A percentile compares a stretch with the other conserved stretches of the same genome.
phyloP scores from a whole-genome alignment of 2,888 invertebrate species.

The Drosophila subsilvestris region DNA sequence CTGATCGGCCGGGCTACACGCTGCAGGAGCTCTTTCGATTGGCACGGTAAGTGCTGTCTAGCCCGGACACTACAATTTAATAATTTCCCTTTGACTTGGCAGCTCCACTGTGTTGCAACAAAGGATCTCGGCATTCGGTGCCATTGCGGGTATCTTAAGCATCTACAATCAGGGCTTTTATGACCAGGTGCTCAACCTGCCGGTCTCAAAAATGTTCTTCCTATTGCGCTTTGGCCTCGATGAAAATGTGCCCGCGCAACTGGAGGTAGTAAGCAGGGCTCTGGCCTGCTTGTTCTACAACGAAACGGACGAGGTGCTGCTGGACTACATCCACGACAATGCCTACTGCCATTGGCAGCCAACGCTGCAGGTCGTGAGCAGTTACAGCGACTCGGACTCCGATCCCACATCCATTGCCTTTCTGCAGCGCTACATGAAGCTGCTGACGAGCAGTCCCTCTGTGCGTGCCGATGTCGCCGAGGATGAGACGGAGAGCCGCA shows the following conservation, averaged over 20 bases:
- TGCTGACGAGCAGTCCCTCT: slow-evolving; percentile 67
- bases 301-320: slow-evolving; percentile 89
- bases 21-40: slow-evolving; percentile 94
- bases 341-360: slow-evolving; percentile 88
- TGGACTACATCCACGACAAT: slow-evolving; percentile 89
- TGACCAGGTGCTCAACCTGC: slow-evolving; percentile 89
- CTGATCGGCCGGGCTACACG: slow-evolving; percentile 95
- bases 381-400: slow-evolving; percentile 46
- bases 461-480: slow-evolving; percentile 79
- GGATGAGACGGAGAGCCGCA: slow-evolving; percentile 85
- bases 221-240: slow-evolving; percentile 93
- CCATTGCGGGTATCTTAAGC: slow-evolving; percentile 91
- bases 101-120: slow-evolving; percentile 92
- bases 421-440: slow-evolving; percentile 85
- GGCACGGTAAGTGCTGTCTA: slow-evolving; percentile 84
- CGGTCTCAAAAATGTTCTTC: slow-evolving; percentile 91
- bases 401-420: slow-evolving; percentile 85
- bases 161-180: slow-evolving; percentile 91
- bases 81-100: slow-evolving; percentile 7
- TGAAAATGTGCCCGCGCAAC: slow-evolving; percentile 89
- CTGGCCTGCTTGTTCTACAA: slow-evolving; percentile 90
- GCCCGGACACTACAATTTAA: accelerated
- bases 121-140: slow-evolving; percentile 91
- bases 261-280: slow-evolving; percentile 91
- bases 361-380: slow-evolving; percentile 84